Evolutionary conservation across 2,113 vertebrate genomes (phyloP), one percentile per base, ranked within the genome.

Genomic region (Plecturocebus donacophilus): DNA sequence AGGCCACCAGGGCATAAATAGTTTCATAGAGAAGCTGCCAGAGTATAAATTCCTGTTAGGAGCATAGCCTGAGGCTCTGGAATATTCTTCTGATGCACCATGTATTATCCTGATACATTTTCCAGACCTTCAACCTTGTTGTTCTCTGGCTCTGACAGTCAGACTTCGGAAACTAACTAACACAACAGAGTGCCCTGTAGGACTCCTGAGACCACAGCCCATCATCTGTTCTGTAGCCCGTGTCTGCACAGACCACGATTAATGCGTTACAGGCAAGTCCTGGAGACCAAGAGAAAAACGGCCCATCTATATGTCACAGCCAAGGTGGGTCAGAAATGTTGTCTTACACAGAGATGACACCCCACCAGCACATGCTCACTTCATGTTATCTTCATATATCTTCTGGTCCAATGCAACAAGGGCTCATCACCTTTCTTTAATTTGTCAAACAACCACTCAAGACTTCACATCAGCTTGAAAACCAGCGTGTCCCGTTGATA

Each of bases 81-180:
- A 21, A 25, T 61, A 27, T 56, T 64, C n/a, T n/a, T 79, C 23
- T 38, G 42, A 21, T 71, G 93, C 61, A 2, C 9, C 9, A 88
- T 14, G n/a, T 61, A 27, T 49, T 47, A 79, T n/a, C 6, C 30
- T 42, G 40, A 0, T 38, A 35, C 52, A 56, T 84, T 79, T 47
- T 35, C 23, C 38, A 52, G 58, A 92, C 38, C 6, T 73, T 94
- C 38, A 49, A 40, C 13, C 38, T 32, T 82, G 17, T 79, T n/a
- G 66, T 47, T 10, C 4, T 58, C 20, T n/a, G 68, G 9, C 14
- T 76, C 32, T 49, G 47, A 61, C 6, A 45, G 38, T 23, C 40
- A 70, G 40, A 52, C 25, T 80, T 91, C 17, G 75, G 52, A 71
- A 58, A 82, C 38, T 61, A 73, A 75, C 12, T 83, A 94, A 92